Evolutionary conservation across 2,113 vertebrate genomes (phyloP).

Genomic region (Sebastes schlegelii): DNA sequence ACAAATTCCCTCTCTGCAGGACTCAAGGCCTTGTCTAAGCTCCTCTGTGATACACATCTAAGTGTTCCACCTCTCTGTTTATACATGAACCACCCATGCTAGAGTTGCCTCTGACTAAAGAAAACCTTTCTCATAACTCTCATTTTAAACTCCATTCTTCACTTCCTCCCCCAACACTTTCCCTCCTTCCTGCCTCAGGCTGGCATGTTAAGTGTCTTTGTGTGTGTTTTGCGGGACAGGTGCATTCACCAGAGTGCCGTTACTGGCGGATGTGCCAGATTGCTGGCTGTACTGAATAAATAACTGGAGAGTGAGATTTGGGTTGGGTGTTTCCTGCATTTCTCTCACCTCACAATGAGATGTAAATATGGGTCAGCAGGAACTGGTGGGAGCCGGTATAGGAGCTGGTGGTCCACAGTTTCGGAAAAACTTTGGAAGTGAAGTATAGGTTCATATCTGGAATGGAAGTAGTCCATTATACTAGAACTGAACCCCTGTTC

Average conservation of each 20-base stretch:
- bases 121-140: slow-evolving; percentile 43
- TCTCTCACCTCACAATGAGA: slow-evolving; percentile 65
- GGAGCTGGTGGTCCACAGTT: slow-evolving; percentile 3
- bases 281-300: slow-evolving; percentile 47
- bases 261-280: slow-evolving; percentile 37
- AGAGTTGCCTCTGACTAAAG: slow-evolving; percentile 57
- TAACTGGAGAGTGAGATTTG: slow-evolving; percentile 34
- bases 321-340: slow-evolving; percentile 67
- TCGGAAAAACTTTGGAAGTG: not conserved
- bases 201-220: not conserved
- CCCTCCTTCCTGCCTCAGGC: slow-evolving; percentile 29
- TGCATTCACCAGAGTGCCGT: slow-evolving; percentile 40
- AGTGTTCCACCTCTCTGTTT: slow-evolving; percentile 58
- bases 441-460: not conserved
- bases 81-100: slow-evolving; percentile 57
- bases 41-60: slow-evolving; percentile 41
- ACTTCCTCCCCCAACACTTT: slow-evolving; percentile 26
- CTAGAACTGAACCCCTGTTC: not conserved
- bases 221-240: slow-evolving; percentile 46
- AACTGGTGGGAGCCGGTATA: slow-evolving; percentile 16
- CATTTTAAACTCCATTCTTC: slow-evolving; percentile 21
- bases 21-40: slow-evolving; percentile 8
- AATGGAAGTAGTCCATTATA: slow-evolving; percentile 22
- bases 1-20: slow-evolving; percentile 24
- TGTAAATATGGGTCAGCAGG: slow-evolving; percentile 43